phyloP scores from a whole-genome alignment of 2,797 vertebrate genomes.

The Callimico goeldii region DNA sequence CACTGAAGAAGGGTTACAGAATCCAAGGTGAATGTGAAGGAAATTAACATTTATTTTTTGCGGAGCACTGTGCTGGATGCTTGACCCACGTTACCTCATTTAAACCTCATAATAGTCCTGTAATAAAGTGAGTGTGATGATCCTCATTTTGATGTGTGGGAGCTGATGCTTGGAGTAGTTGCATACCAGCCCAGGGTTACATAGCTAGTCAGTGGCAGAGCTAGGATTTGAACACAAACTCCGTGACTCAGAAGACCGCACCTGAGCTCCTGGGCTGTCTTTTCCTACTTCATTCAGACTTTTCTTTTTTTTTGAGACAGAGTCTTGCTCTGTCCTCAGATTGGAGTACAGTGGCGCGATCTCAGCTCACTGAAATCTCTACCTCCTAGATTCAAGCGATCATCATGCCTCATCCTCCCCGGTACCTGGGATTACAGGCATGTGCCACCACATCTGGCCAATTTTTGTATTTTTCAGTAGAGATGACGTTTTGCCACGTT shows the following conservation, averaged over 20 bases:
- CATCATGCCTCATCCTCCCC: neutral
- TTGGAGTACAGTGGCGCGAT: fast-evolving
- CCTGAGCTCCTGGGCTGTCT: neutral
- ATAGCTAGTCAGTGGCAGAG: neutral
- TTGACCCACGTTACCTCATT: neutral
- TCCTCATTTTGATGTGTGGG: neutral
- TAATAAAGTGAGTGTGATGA: fast-evolving
- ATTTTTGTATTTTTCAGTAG: neutral
- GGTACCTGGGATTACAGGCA: neutral
- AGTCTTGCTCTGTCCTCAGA: neutral
- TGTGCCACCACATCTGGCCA: neutral
- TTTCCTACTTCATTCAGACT: neutral
- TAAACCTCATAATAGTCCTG: neutral
- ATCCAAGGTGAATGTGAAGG: neutral
- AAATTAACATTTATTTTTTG: neutral
- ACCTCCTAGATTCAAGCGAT: neutral
- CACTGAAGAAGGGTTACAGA: neutral
- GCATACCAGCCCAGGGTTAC: neutral
- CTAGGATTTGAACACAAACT: neutral
- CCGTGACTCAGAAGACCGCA: neutral
- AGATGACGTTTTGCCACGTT: neutral
- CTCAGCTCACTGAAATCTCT: neutral
- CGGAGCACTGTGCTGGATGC: too few relatives aligned
- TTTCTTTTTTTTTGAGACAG: neutral
- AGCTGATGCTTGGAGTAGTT: neutral